Evolutionary conservation across 2,888 invertebrate genomes (phyloP).

Genomic region (Bedellia somnulentella): DNA sequence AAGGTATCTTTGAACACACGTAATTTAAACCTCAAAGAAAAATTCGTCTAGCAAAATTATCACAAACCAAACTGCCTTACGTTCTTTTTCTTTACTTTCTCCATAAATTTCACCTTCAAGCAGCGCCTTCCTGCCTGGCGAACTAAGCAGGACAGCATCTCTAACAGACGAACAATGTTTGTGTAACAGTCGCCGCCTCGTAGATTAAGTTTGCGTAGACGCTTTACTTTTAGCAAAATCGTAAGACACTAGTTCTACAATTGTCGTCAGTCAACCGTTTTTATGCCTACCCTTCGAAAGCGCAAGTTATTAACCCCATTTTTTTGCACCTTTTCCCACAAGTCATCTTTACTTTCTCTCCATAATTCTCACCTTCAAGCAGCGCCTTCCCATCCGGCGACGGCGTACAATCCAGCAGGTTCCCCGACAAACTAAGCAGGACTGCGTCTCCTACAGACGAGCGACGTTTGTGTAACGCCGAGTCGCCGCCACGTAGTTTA

Average conservation of each 20-base stretch:
- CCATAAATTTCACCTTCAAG: constrained; percentile 56
- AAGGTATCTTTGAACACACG: no score
- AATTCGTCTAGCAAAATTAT: no score
- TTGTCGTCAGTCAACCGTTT: no score
- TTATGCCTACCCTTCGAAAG: no score
- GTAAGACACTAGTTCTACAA: no score
- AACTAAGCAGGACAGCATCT: constrained; percentile 81
- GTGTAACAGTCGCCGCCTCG: constrained; percentile 53
- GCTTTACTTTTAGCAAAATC: no score
- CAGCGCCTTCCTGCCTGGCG: constrained; percentile 70
- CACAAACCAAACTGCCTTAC: no score
- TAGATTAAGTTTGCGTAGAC: constrained; percentile 81
- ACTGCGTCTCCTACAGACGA: constrained; percentile 87
- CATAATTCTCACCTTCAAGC: constrained; percentile 53
- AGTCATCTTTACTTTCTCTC: no score
- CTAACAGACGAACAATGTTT: constrained; percentile 86
- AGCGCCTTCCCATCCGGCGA: constrained; percentile 73
- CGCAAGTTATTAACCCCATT: no score
- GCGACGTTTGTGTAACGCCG: constrained; percentile 74
- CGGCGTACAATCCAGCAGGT: constrained; percentile 85
- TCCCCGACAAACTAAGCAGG: constrained; percentile 81
- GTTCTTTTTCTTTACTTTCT: no score
- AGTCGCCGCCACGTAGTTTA: constrained; percentile 65
- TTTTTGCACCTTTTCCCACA: no score
- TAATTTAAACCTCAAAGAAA: no score